Evolutionary conservation across 2,888 invertebrate species (phyloP).

Genomic region (Sussaba pulchella): DNA sequence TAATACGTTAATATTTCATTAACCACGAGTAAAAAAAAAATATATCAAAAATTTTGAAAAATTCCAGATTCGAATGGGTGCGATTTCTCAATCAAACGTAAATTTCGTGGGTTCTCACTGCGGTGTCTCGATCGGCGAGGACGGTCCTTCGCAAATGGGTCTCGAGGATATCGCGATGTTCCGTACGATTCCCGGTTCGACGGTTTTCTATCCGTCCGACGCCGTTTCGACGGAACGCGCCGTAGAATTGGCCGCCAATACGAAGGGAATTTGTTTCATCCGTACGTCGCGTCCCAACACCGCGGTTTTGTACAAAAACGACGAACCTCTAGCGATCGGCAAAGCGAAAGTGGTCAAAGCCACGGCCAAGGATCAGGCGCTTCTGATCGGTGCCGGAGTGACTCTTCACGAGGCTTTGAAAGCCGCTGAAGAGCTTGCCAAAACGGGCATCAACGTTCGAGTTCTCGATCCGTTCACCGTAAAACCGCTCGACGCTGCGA

Average conservation of each 20-base stretch:
- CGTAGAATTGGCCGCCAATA: constrained; percentile 98
- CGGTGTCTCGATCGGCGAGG: constrained; percentile 99
- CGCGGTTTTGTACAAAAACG: constrained; percentile 93
- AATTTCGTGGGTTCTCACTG: constrained; percentile 99
- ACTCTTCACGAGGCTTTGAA: constrained; percentile 96
- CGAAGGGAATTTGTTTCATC: constrained; percentile 97
- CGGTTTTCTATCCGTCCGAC: constrained; percentile 93
- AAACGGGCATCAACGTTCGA: constrained; percentile 90
- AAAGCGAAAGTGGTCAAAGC: constrained; percentile 92
- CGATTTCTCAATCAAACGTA: constrained; percentile 98
- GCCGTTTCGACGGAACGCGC: constrained; percentile 98
- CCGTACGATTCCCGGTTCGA: constrained; percentile 93
- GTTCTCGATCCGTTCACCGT: constrained; percentile 98
- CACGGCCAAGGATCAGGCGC: constrained; percentile 91
- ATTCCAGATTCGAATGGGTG: constrained; percentile 97
- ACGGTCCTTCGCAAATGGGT: constrained; percentile 99
- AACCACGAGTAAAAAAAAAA: neutral
- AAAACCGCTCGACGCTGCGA: constrained; percentile 95
- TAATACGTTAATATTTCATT: too few species aligned
- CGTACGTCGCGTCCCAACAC: constrained; percentile 97
- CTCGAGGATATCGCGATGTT: constrained; percentile 99
- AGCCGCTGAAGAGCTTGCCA: constrained; percentile 91
- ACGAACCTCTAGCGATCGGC: constrained; percentile 92
- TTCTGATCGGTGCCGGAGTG: constrained; percentile 96
- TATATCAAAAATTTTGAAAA: neutral